Evolutionary conservation across 2,888 invertebrate species (phyloP), one percentile per base, ranked within the genome.

Genomic region (Drosophila melanosoma): DNA sequence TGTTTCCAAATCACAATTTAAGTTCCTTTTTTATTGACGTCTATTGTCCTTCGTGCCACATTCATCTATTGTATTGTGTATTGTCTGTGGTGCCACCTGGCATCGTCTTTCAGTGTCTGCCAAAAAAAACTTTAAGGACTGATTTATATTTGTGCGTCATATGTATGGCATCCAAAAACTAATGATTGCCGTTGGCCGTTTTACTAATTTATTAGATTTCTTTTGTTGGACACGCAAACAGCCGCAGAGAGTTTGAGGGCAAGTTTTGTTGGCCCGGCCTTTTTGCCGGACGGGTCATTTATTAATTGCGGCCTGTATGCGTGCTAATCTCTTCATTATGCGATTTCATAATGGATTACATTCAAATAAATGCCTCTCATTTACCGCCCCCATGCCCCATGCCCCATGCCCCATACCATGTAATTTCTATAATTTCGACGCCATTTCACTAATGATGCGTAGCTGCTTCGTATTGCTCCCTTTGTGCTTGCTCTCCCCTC

Each of bases 271-370:
- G 56, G 45, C 51, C 48, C 53, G 58, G n/a, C 60, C 68, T 60
- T 65, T 54, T n/a, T 15, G 52, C 35, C 51, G 69, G 76, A 71
- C 71, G 75, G 89, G 85, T 90, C 87, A 90, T 87, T 87, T 87
- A 87, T 87, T 87, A 87, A 87, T 87, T 87, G 89, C 82, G 83
- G 53, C 69, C 78, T 71, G 79, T 75, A 81, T 86, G 83, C 75
- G 84, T 86, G 87, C 85, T 87, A 87, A 87, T 87, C 87, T 87
- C 87, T 87, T 87, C 87, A 87, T 87, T 87, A 87, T 90, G 84
- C 89, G 87, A 87, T 90, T 86, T 89, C 87, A 89, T 87, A 87
- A 87, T 87, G 90, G 89, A 90, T 90, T 87, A 87, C 90, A 86
- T 86, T 86, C 89, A 88, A 90, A 86, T 86, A 86, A 85, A 86